Evolutionary conservation across 2,797 vertebrate genomes (phyloP).

Genomic region (Acrossocheilus wenchowensis): DNA sequence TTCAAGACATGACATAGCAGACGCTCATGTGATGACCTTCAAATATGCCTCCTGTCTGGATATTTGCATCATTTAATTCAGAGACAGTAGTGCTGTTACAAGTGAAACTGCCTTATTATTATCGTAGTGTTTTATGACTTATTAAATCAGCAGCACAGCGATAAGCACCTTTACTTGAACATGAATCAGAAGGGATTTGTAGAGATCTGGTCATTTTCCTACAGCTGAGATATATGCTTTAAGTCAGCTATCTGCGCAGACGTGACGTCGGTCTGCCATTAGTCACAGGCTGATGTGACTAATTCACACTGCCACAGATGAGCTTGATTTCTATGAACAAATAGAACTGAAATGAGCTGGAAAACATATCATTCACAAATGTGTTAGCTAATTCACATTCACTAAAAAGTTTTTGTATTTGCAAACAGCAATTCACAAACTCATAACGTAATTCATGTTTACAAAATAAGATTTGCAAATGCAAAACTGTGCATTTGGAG

Average conservation of each 20-base stretch:
- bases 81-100: constrained; percentile 8
- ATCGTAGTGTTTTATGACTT: constrained; percentile 15
- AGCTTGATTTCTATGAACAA: constrained; percentile 23
- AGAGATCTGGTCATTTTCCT: constrained; percentile 23
- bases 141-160: not conserved
- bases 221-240: constrained; percentile 9
- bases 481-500: not conserved
- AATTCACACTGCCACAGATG: constrained; percentile 40
- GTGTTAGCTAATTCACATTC: not conserved
- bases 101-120: constrained; percentile 6
- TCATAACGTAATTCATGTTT: not conserved
- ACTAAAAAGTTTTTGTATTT: not conserved
- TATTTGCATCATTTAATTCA: constrained; percentile 4
- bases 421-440: not conserved
- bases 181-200: constrained; percentile 7
- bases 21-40: constrained; percentile 37
- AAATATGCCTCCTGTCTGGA: constrained; percentile 15
- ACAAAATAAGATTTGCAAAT: not conserved
- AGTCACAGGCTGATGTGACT: constrained; percentile 49
- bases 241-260: constrained; percentile 26
- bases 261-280: constrained; percentile 46
- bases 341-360: not conserved
- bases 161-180: not conserved
- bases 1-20: constrained; percentile 19
- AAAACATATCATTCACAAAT: not conserved